Evolutionary conservation across 2,113 vertebrate genomes (phyloP), one percentile per base, ranked within the genome.

Genomic region (Tonatia bakeri): DNA sequence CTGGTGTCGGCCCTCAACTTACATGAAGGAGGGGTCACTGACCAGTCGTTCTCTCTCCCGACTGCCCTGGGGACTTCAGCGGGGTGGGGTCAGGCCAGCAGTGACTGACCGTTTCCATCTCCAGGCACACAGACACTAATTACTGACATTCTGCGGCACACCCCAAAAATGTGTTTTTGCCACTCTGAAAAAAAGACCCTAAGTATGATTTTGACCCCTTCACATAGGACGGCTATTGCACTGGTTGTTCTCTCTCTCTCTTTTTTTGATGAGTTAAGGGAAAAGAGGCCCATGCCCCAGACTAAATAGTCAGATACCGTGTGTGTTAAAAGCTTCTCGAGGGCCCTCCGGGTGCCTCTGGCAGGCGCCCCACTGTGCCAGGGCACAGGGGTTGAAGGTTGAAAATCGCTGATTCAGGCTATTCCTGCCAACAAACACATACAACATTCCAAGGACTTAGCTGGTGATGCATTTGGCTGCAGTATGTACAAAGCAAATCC

Each of bases 81-180:
- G n/a, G 67, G 50, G 28, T 6, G 17, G 0, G 4, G 4, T 76
- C 0, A 22, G n/a, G 33, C n/a, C 65, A 20, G 65, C 2, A 4
- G 31, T 19, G 16, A 7, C 9, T 3, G 3, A 36, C 17, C 65
- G 36, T 19, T 36, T 14, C 16, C 65, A 19, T 9, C 15, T 36
- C 65, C 16, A 2, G 7, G 16, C 65, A 17, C 64, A n/a, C 33
- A n/a, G 16, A 19, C 64, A 64, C 31, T 7, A 19, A 67, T 1
- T 11, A 14, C 59, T 61, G 24, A 31, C 59, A 9, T 67, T 36
- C 65, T 4, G 33, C 0, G 17, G 65, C 65, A 20, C 65, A 36
- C 16, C 65, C 8, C 6, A 10, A 10, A 33, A 69, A n/a, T 9
- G 7, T 17, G 17, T 36, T 33, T 36, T 36, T n/a, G 31, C 31